These are phyloP conservation scores for Crotalus tigris DNA, from an alignment of 2,113 vertebrate species.

Conservation along the genomic window DNA sequence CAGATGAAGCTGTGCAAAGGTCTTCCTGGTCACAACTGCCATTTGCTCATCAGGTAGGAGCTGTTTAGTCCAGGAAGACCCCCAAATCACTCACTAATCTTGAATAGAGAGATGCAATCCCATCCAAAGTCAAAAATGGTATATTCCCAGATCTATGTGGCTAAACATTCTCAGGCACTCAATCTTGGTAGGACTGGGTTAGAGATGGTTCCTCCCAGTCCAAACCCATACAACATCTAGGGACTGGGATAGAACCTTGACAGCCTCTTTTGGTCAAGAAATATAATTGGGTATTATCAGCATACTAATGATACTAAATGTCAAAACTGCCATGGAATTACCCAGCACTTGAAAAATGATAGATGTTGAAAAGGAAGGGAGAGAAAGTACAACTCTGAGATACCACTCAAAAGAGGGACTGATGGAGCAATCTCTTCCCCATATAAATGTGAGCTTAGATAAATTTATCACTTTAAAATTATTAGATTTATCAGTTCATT, in stretches of 20 bases:
- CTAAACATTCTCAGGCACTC: neutral
- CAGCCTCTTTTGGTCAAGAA: neutral
- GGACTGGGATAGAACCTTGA: neutral
- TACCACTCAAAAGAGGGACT: neutral
- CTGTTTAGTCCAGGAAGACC: neutral
- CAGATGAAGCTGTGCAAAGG: neutral
- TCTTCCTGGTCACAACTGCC: neutral
- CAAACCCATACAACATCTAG: neutral
- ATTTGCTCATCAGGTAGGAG: neutral
- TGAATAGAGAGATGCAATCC: neutral
- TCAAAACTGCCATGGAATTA: neutral
- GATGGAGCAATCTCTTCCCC: neutral
- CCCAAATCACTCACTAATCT: neutral
- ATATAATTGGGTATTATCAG: no score
- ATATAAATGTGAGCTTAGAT: neutral
- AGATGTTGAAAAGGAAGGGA: neutral
- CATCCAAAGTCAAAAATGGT: neutral
- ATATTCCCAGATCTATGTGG: neutral
- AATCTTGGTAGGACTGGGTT: neutral
- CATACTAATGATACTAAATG: no score
- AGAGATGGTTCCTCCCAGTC: neutral
- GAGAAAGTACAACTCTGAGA: neutral
- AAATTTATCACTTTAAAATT: neutral
- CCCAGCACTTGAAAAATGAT: neutral
- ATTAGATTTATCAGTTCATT: neutral